A percentile compares a stretch with the other conserved stretches of the same genome.
These are phyloP conservation scores for Vimba vimba DNA, from an alignment of 2,113 vertebrate genomes.

Conservation along the genomic window DNA sequence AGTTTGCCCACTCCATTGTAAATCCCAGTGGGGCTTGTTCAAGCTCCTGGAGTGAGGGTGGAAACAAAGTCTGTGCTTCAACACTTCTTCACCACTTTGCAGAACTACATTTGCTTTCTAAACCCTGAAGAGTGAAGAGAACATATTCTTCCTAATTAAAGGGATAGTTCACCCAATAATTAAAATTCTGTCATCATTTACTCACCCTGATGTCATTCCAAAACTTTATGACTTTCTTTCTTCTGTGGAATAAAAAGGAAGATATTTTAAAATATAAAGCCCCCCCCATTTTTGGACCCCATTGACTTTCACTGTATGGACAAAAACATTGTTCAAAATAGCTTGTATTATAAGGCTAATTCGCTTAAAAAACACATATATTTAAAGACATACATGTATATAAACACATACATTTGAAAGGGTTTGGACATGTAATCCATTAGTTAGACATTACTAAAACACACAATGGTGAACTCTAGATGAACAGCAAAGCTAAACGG, in stretches of 20 bases:
- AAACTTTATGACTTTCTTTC: background rate
- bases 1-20: slow-evolving; percentile 80
- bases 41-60: slow-evolving; percentile 54
- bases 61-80: slow-evolving; percentile 59
- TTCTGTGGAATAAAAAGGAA: background rate
- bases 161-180: background rate
- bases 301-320: background rate
- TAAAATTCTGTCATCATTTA: background rate
- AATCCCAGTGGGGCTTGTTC: slow-evolving; percentile 68
- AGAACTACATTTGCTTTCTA: background rate
- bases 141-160: background rate
- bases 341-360: background rate
- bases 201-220: background rate
- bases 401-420: background rate
- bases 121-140: background rate
- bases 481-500: slow-evolving; percentile 16
- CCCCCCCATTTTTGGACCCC: background rate
- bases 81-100: slow-evolving; percentile 56
- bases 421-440: slow-evolving; percentile 3
- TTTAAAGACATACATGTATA: too few species aligned
- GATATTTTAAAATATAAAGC: background rate
- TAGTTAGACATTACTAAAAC: background rate
- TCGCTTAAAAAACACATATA: background rate
- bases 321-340: background rate
- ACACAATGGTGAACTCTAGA: background rate